phyloP scores from a whole-genome alignment of 1,140 invertebrate species.

The Bombus picipes region DNA sequence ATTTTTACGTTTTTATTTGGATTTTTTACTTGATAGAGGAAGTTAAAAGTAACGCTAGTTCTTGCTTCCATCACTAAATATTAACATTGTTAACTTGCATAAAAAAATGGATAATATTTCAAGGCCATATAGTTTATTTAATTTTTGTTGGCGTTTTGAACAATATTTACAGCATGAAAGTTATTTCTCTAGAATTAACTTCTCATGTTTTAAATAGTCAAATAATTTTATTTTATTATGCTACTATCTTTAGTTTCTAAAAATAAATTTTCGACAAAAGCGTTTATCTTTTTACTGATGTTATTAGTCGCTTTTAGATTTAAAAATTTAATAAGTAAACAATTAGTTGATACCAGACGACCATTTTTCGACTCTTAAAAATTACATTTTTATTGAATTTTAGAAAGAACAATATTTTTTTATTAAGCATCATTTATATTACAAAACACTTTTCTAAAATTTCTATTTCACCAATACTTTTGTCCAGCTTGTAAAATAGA shows the following conservation, averaged over 20 bases:
- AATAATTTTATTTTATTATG: not conserved
- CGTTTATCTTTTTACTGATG: not conserved
- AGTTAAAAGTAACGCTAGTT: too few relatives aligned
- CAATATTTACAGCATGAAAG: not conserved
- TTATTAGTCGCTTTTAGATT: not conserved
- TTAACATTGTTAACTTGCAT: too few relatives aligned
- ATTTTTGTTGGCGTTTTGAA: not conserved
- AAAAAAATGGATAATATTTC: too few relatives aligned
- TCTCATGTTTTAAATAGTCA: not conserved
- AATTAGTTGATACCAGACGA: not conserved
- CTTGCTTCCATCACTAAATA: too few relatives aligned
- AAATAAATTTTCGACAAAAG: too few relatives aligned
- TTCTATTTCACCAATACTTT: not conserved
- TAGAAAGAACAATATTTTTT: not conserved
- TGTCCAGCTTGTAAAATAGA: not conserved
- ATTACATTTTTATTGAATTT: not conserved
- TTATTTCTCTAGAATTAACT: too few relatives aligned
- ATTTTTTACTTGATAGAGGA: too few relatives aligned
- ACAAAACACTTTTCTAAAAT: not conserved
- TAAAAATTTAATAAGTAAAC: too few relatives aligned
- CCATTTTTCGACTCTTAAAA: too few relatives aligned
- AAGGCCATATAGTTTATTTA: not conserved
- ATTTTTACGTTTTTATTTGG: too few relatives aligned
- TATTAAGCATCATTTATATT: not conserved
- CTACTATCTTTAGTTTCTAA: not conserved